These are phyloP conservation scores for Punctoribates punctum DNA, from an alignment of 2,888 invertebrate species.

Conservation along the genomic window DNA sequence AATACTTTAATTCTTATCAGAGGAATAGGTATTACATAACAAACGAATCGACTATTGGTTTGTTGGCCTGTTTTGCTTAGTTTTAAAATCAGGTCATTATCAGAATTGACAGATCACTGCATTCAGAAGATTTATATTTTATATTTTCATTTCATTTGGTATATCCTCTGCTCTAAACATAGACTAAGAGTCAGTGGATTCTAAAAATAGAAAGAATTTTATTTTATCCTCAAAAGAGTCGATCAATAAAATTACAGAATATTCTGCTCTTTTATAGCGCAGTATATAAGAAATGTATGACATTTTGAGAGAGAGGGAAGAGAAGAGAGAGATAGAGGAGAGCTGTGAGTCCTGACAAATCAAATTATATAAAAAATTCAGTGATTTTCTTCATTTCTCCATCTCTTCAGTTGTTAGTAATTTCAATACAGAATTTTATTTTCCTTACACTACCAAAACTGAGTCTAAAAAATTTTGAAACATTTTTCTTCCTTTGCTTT, in stretches of 20 bases:
- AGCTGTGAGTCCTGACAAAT: background rate
- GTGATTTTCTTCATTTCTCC: background rate
- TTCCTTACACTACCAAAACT: no score
- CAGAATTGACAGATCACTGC: constrained; percentile 12
- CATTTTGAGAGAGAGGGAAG: background rate
- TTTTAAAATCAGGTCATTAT: constrained; percentile 17
- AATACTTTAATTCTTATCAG: constrained; percentile 5
- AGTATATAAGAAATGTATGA: background rate
- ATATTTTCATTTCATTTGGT: background rate
- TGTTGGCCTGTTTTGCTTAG: no score
- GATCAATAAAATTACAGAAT: background rate
- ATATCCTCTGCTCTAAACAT: background rate
- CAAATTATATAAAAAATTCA: constrained; percentile 16
- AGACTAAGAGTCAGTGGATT: background rate
- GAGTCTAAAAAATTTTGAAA: no score
- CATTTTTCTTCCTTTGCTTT: no score
- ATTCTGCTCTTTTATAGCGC: background rate
- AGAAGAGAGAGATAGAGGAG: background rate
- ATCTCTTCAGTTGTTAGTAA: background rate
- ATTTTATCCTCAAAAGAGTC: background rate
- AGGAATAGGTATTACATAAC: background rate
- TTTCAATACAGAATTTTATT: background rate
- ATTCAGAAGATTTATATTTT: constrained; percentile 10
- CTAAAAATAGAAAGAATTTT: background rate
- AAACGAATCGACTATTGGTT: background rate